phyloP scores from a whole-genome alignment of 23 tunicate species.

The Trididemnum clinides region DNA sequence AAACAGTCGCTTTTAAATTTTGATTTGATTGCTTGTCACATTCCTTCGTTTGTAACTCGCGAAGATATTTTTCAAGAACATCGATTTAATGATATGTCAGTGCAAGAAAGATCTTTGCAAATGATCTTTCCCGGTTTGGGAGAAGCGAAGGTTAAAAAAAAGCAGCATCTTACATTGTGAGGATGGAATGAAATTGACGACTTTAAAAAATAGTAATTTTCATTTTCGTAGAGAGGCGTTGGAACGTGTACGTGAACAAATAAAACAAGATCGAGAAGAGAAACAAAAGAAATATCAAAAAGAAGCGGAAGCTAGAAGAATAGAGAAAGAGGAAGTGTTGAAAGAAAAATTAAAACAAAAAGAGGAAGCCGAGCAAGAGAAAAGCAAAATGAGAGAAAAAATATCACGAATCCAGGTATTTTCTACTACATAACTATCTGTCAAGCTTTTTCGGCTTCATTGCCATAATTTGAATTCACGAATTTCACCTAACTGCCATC shows the following conservation, averaged over 20 bases:
- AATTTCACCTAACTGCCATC: no score
- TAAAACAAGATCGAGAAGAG: constrained; percentile 55
- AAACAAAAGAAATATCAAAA: constrained; percentile 14
- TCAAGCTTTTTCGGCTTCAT: not conserved
- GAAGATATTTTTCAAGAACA: no score
- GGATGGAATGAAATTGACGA: no score
- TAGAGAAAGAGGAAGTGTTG: not conserved
- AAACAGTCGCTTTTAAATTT: not conserved
- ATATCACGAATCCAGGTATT: constrained; percentile 52
- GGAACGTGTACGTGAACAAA: constrained; percentile 45
- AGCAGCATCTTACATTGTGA: no score
- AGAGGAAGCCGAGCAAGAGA: constrained; percentile 13
- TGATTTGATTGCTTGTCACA: not conserved
- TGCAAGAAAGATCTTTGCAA: no score
- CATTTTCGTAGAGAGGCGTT: constrained; percentile 41
- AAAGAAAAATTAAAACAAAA: not conserved
- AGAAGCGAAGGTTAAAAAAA: no score
- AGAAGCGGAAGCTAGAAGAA: not conserved
- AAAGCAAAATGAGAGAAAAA: not conserved
- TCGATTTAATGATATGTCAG: no score
- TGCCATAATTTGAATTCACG: not conserved
- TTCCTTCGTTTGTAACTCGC: no score
- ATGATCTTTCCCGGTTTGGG: no score
- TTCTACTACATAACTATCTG: not conserved
- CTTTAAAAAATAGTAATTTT: no score